A percentile compares a stretch with the other conserved stretches of the same genome.
Evolutionary conservation across 2,113 vertebrate genomes (phyloP).

Genomic region (Macrotus californicus): DNA sequence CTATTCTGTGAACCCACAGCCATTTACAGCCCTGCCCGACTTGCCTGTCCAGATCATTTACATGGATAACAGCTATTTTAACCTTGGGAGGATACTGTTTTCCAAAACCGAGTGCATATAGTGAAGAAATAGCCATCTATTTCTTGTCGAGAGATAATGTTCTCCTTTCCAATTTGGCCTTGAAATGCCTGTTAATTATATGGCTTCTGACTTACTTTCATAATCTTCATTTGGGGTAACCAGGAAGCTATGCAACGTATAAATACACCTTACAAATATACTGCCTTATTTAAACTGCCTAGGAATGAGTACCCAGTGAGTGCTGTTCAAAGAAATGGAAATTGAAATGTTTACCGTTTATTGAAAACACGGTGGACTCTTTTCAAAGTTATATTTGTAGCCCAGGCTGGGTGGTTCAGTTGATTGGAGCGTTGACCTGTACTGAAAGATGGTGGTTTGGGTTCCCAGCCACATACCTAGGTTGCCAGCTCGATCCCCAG

Average conservation of each 20-base stretch:
- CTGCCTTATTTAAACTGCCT: background rate
- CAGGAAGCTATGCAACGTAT: background rate
- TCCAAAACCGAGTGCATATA: conserved; percentile 68
- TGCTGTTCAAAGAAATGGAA: conserved; percentile 29
- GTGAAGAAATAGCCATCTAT: conserved; percentile 61
- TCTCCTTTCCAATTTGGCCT: conserved; percentile 62
- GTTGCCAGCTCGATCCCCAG: too few species aligned
- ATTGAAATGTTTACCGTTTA: conserved; percentile 50
- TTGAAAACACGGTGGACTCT: conserved; percentile 57
- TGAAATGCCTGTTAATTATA: conserved; percentile 52
- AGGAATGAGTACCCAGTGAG: background rate
- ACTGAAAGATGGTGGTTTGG: too few species aligned
- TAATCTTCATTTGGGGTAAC: conserved; percentile 17
- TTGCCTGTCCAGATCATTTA: conserved; percentile 67
- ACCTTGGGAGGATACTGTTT: conserved; percentile 79
- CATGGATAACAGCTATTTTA: conserved; percentile 75
- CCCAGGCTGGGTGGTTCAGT: too few species aligned
- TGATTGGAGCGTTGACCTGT: too few species aligned
- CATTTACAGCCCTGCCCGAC: conserved; percentile 45
- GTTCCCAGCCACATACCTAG: too few species aligned
- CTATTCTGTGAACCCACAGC: conserved; percentile 44
- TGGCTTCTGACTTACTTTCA: conserved; percentile 24
- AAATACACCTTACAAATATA: background rate
- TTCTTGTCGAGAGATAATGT: conserved; percentile 63
- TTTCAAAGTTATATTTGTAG: conserved; percentile 36